Evolutionary conservation across 2,113 vertebrate species (phyloP), one percentile per base, ranked within the genome.

Genomic region (Lathamus discolor): DNA sequence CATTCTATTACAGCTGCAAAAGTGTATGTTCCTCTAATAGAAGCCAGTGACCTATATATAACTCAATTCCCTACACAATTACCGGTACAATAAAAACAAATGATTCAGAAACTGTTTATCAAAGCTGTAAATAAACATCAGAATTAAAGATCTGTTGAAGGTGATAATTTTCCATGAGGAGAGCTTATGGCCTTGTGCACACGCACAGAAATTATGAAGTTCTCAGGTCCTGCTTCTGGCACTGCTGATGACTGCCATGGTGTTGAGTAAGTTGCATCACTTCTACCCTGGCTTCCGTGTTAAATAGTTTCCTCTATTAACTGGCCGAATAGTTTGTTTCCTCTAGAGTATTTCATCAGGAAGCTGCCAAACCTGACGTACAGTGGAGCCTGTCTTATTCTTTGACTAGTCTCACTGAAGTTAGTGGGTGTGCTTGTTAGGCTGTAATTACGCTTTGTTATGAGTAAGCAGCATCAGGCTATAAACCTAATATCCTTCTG

Each of bases 241-340:
- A 31, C 18, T 20, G 57, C 19, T 3, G 25, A 46, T 6, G 9
- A 14, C 54, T 70, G 73, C 69, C 0, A 8, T 2, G 4, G 66
- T 17, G 43, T 39, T 52, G 84, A 92, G 78, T 22, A 6, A 63
- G 66, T 91, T 84, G 79, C 87, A 95, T 83, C 79, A 39, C 75
- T 91, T 74, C 82, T 96, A 41, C 67, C 59, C 37, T 4, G 0
- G 67, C 92, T 94, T 85, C 82, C 1, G 28, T 57, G 81, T 59
- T 92, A 75, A 97, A 94, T 93, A 83, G 85, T 94, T 96, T 97
- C 96, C 95, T 96, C 90, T 95, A 92, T 95, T 93, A 95, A 91
- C 91, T 97, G 90, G 49, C 69, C 8, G 0, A 91, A 67, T 89
- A 69, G 93, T 96, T 95, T 85, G 91, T 95, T 95, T 97, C 95